Base-by-base conservation (phyloP, 2,113 vertebrate species). In the Podarcis raffonei region DNA sequence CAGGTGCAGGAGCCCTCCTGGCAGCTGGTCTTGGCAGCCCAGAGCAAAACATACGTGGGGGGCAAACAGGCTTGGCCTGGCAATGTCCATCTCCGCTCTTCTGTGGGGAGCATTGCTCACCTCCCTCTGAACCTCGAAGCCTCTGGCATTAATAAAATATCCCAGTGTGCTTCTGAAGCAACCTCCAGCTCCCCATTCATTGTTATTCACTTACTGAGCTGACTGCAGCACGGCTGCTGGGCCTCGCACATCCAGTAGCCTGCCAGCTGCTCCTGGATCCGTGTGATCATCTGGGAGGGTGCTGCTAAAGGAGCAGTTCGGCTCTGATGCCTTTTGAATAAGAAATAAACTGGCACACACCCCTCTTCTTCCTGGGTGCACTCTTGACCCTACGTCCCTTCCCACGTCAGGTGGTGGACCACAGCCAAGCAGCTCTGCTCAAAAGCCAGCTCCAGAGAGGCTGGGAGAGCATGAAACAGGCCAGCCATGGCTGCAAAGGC, bases 131-230 rank as follows among this genome's bases (percentile, higher is more conserved):
- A 35, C 22, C 65, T 75, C 42, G 37, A 11, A 25, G 16, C 71
- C 59, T 78, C 48, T 69, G 62, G 53, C 71, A 78, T 78, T 77
- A 80, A 88, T 81, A 81, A 85, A 76, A 75, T 75, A 88, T 81
- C 57, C 48, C 48, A 53, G 23, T 78, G 75, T 80, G 78, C 62
- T 91, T 83, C 59, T 39, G 23, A 37, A 75, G 77, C 77, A 65
- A 77, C 30, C n/a, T 37, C 72, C 39, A 27, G 59, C 62, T 59
- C 42, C 71, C 89, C 32, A 57, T 69, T 89, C 82, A 89, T 89
- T 89, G 88, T 89, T 72, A 90, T 83, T 76, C 89, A 77, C 83
- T 89, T 78, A 62, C 80, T 77, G 84, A 69, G 79, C 72, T 69
- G 72, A 78, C 72, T 86, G 89, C 84, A 86, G 89, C 42, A 86